These are phyloP conservation scores for Cotesia chilonis DNA, from an alignment of 1,140 invertebrate genomes.

Conservation along the genomic window DNA sequence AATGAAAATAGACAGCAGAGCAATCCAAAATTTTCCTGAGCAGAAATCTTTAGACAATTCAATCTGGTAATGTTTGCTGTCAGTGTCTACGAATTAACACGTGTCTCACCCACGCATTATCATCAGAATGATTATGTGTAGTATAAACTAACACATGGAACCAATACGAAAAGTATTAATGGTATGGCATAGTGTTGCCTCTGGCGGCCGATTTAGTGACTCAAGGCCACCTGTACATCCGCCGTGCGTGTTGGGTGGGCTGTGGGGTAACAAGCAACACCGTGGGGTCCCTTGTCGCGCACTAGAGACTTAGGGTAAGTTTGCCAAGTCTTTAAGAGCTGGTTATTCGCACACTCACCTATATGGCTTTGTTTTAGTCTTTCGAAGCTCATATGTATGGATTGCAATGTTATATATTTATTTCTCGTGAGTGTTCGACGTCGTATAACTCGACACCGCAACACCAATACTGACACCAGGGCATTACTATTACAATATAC, in stretches of 20 bases:
- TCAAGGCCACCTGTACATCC: conserved; percentile 48
- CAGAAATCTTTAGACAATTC: neutral
- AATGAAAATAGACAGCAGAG: too few relatives aligned
- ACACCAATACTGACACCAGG: conserved; percentile 6
- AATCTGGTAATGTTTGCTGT: neutral
- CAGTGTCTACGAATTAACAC: conserved; percentile 1
- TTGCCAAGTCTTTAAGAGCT: conserved; percentile 7
- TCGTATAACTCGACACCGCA: conserved; percentile 38
- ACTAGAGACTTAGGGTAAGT: conserved; percentile 28
- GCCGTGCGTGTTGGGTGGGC: conserved; percentile 42
- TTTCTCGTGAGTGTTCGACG: conserved; percentile 28
- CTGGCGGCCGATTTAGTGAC: conserved; percentile 24
- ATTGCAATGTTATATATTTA: conserved; percentile 1
- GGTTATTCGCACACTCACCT: neutral
- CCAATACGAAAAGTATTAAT: neutral
- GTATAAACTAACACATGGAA: neutral
- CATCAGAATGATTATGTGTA: neutral
- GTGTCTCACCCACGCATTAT: conserved; percentile 8
- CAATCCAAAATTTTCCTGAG: too few relatives aligned
- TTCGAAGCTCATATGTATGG: neutral
- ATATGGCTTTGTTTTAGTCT: conserved; percentile 24
- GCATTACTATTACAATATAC: neutral
- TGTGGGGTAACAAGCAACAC: conserved; percentile 44
- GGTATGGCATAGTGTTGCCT: neutral
- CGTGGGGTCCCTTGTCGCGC: neutral